A percentile compares a stretch with the other conserved stretches of the same genome.
phyloP scores from a whole-genome alignment of 1,140 invertebrate species.

The Drosophila ficusphila region DNA sequence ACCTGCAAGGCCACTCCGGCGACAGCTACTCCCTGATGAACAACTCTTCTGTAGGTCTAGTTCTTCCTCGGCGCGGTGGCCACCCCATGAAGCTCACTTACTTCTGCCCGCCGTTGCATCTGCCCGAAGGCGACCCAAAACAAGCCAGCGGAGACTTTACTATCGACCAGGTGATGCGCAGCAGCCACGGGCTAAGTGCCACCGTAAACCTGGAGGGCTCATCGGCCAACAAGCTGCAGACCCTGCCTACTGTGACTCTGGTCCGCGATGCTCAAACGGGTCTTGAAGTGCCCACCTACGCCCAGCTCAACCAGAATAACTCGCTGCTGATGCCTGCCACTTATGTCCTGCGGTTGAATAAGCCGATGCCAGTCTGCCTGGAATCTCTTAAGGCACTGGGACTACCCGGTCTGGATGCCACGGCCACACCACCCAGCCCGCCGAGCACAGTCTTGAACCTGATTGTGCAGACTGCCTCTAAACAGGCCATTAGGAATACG shows the following conservation, averaged over 20 bases:
- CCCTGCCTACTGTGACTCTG: conserved; percentile 91
- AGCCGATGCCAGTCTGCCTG: conserved; percentile 91
- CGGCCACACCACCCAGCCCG: conserved; percentile 10
- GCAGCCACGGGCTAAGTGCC: conserved; percentile 89
- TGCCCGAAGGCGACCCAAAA: conserved; percentile 36
- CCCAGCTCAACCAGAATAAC: conserved; percentile 91
- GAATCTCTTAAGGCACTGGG: conserved; percentile 47
- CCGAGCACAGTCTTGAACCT: conserved; percentile 65
- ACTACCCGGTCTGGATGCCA: conserved; percentile 31
- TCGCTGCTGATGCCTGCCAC: conserved; percentile 94
- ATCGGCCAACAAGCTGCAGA: conserved; percentile 93
- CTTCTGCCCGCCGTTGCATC: conserved; percentile 87
- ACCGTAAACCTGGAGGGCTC: conserved; percentile 96
- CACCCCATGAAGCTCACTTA: conserved; percentile 97
- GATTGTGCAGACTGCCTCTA: conserved; percentile 69
- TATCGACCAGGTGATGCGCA: conserved; percentile 66
- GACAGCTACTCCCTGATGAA: conserved; percentile 95
- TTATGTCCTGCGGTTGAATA: conserved; percentile 94
- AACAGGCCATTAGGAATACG: conserved; percentile 54
- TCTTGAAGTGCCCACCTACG: conserved; percentile 91
- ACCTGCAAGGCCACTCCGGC: conserved; percentile 84
- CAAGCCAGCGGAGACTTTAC: conserved; percentile 49
- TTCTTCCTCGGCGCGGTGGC: conserved; percentile 91
- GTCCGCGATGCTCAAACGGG: conserved; percentile 90
- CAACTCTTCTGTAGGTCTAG: conserved; percentile 94